Percentiles rank a stretch among this genome's conserved stretches.
Evolutionary conservation across 2,888 invertebrate species (phyloP).

Genomic region (Drosophila villosipedis): DNA sequence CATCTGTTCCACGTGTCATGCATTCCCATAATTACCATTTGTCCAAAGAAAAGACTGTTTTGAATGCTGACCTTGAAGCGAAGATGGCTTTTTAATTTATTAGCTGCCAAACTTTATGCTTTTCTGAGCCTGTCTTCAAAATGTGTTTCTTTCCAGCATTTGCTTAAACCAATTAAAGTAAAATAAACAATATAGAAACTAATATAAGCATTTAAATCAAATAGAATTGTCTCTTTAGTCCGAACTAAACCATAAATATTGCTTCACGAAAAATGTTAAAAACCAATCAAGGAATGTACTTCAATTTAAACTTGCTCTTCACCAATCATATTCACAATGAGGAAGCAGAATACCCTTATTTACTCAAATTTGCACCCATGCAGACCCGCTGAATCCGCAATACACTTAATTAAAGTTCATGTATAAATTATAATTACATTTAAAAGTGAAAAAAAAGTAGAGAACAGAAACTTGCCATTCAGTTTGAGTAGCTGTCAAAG

Average conservation of each 20-base stretch:
- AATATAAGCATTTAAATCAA: neutral
- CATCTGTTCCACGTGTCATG: conserved; percentile 12
- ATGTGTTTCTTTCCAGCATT: neutral
- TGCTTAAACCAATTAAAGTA: neutral
- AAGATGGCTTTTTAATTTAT: neutral
- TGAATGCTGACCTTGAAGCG: neutral
- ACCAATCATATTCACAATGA: neutral
- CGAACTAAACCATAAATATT: neutral
- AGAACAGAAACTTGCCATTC: neutral
- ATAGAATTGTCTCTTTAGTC: rapidly evolving
- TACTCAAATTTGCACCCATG: neutral
- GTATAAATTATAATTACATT: conserved; percentile 28
- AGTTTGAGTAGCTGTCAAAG: conserved; percentile 34
- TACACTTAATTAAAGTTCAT: conserved; percentile 5
- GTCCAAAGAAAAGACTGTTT: neutral
- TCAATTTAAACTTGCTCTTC: neutral
- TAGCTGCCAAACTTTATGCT: rapidly evolving
- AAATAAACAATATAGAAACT: neutral
- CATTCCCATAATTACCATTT: neutral
- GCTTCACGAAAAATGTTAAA: neutral
- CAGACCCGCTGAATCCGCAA: neutral
- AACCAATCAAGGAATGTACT: neutral
- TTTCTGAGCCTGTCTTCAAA: neutral
- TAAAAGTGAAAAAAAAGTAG: neutral
- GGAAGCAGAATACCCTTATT: neutral